Evolutionary conservation across 2,888 invertebrate species (phyloP).

Genomic region (Liodrosophila aerea): DNA sequence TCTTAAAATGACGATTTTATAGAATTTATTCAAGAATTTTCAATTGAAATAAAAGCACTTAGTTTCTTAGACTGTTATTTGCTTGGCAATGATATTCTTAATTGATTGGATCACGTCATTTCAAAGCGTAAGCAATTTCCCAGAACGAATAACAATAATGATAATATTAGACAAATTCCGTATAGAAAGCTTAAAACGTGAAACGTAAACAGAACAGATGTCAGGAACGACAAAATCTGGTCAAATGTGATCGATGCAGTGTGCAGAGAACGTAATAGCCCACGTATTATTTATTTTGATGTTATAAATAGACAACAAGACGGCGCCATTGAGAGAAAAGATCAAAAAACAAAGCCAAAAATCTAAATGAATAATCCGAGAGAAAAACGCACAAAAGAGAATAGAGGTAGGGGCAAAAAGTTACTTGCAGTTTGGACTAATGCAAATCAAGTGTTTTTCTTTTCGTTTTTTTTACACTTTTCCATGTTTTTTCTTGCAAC

Average conservation of each 20-base stretch:
- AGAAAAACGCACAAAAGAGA: slow-evolving; percentile 8
- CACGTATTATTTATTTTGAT: slow-evolving; percentile 45
- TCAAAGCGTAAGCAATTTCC: too few relatives aligned
- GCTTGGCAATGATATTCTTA: too few relatives aligned
- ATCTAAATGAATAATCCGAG: slow-evolving; percentile 19
- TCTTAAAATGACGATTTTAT: too few relatives aligned
- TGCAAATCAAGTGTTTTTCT: slow-evolving; percentile 33
- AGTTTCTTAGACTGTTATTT: too few relatives aligned
- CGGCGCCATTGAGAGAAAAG: slow-evolving; percentile 16
- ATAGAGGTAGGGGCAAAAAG: slow-evolving; percentile 13
- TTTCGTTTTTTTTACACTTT: not conserved
- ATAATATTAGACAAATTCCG: slow-evolving; percentile 1
- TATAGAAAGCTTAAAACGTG: slow-evolving; percentile 2
- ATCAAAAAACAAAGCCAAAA: slow-evolving; percentile 8
- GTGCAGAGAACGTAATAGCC: slow-evolving; percentile 31
- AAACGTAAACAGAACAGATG: slow-evolving; percentile 26
- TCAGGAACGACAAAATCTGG: slow-evolving; percentile 42
- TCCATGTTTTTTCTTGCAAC: slow-evolving; percentile 18
- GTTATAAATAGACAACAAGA: slow-evolving; percentile 41
- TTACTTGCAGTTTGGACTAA: slow-evolving; percentile 30
- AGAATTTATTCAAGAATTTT: too few relatives aligned
- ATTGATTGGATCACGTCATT: slow-evolving; percentile 19
- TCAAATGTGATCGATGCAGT: slow-evolving; percentile 48
- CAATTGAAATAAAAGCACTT: too few relatives aligned
- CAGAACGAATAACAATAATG: slow-evolving; percentile 19